Percentiles rank a stretch among this genome's conserved stretches.
These are phyloP conservation scores for Lophochroa leadbeateri DNA, from an alignment of 2,113 vertebrate species.

Conservation along the genomic window DNA sequence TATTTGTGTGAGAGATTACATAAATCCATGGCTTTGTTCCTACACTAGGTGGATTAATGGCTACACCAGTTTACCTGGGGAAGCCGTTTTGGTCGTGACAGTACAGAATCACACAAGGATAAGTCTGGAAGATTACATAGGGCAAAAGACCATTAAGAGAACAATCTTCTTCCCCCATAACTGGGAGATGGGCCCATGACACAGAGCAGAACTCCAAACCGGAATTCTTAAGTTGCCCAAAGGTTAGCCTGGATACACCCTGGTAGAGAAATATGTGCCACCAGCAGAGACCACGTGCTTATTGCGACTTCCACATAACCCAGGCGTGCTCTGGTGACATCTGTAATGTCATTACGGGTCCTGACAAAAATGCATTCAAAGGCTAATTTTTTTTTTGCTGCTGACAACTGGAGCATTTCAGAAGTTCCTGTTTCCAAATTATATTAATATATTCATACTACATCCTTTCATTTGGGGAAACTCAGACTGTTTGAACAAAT, in stretches of 20 bases:
- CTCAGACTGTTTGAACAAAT: not conserved
- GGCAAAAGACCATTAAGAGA: not conserved
- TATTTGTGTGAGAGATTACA: not conserved
- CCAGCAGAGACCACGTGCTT: not conserved
- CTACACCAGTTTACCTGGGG: too few relatives aligned
- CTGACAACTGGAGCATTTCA: not conserved
- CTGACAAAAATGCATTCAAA: not conserved
- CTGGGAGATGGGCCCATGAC: rapidly evolving
- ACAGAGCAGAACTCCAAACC: not conserved
- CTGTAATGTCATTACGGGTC: not conserved
- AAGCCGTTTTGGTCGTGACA: not conserved
- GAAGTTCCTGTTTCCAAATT: not conserved
- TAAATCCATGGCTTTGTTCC: not conserved
- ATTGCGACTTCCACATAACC: not conserved
- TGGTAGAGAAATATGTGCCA: not conserved
- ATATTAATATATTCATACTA: not conserved
- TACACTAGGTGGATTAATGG: too few relatives aligned
- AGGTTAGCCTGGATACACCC: not conserved
- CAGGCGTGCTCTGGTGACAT: not conserved
- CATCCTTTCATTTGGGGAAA: not conserved
- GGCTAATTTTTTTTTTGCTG: not conserved
- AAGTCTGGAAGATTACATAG: not conserved
- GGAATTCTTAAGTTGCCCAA: not conserved
- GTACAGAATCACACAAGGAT: not conserved
- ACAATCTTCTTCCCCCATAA: not conserved